Conservation (phyloP, 2,888 invertebrate species). For the Suillia variegata region DNA sequence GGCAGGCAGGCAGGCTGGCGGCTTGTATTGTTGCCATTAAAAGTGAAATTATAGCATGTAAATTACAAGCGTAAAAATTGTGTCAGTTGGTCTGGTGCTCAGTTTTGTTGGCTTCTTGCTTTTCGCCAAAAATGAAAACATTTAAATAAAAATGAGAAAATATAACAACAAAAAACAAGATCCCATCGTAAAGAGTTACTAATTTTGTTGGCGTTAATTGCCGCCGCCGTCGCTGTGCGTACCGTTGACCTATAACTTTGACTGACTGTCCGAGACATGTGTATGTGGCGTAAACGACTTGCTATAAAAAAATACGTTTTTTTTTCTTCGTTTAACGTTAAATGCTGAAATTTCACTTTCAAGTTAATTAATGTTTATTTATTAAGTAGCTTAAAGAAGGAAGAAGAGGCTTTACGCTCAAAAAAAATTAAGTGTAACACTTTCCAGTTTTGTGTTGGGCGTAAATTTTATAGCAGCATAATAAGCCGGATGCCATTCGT, state of each 20-base stretch:
- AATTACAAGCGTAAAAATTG: background rate
- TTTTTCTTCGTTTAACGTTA: background rate
- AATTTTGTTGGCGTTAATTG: too few relatives aligned
- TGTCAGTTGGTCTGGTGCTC: background rate
- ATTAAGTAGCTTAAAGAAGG: background rate
- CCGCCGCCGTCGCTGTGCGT: too few relatives aligned
- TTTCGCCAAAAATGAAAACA: too few relatives aligned
- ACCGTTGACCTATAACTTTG: too few relatives aligned
- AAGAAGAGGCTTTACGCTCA: background rate
- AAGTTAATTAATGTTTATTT: background rate
- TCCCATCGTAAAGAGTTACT: too few relatives aligned
- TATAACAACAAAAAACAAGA: too few relatives aligned
- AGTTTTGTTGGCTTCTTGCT: background rate
- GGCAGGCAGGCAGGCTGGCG: too few relatives aligned
- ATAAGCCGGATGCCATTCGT: background rate
- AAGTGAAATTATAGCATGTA: constrained; percentile 5
- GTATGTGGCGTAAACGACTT: too few relatives aligned
- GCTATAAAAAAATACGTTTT: too few relatives aligned
- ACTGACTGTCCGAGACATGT: too few relatives aligned
- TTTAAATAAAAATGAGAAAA: too few relatives aligned
- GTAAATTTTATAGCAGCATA: background rate
- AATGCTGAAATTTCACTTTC: constrained; percentile 1
- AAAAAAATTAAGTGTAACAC: background rate
- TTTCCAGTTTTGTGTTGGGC: background rate
- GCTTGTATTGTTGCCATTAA: background rate